A percentile compares a stretch with the other conserved stretches of the same genome.
These are phyloP conservation scores for Enteromius argenteus DNA, from an alignment of 2,797 vertebrate species.

Conservation along the genomic window DNA sequence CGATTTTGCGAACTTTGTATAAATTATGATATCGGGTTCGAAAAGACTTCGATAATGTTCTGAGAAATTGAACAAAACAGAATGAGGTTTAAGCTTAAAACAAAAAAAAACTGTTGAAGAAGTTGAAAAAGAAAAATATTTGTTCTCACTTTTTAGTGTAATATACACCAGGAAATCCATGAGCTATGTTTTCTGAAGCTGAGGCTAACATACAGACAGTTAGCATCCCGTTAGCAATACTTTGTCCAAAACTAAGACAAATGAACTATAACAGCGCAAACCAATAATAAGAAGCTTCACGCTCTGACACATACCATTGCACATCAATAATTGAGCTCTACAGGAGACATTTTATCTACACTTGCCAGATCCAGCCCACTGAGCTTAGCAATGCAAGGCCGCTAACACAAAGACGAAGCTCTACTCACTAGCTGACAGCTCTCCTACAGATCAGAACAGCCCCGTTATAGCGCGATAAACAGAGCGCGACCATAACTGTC, in stretches of 20 bases:
- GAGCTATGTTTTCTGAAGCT: background rate
- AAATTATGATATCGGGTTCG: no score
- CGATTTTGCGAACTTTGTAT: no score
- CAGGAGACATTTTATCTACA: slow-evolving; percentile 42
- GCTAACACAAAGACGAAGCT: slow-evolving; percentile 16
- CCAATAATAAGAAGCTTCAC: background rate
- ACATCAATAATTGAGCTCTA: slow-evolving; percentile 30
- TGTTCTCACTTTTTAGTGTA: background rate
- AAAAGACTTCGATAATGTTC: no score
- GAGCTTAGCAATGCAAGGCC: slow-evolving; percentile 5
- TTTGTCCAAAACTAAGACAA: background rate
- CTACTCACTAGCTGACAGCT: slow-evolving; percentile 35
- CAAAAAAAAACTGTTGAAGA: no score
- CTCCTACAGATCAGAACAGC: slow-evolving; percentile 19
- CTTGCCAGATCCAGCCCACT: slow-evolving; percentile 34
- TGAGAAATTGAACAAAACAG: background rate
- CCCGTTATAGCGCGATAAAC: slow-evolving; percentile 34
- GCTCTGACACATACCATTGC: background rate
- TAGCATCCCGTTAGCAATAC: background rate
- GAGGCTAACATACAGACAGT: background rate
- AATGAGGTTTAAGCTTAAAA: no score
- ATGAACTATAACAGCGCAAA: background rate
- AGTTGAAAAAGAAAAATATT: background rate
- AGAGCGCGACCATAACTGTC: slow-evolving; percentile 31
- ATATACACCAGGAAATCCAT: background rate